Evolutionary conservation across 2,113 vertebrate species (phyloP).

Genomic region (Serinus canaria): DNA sequence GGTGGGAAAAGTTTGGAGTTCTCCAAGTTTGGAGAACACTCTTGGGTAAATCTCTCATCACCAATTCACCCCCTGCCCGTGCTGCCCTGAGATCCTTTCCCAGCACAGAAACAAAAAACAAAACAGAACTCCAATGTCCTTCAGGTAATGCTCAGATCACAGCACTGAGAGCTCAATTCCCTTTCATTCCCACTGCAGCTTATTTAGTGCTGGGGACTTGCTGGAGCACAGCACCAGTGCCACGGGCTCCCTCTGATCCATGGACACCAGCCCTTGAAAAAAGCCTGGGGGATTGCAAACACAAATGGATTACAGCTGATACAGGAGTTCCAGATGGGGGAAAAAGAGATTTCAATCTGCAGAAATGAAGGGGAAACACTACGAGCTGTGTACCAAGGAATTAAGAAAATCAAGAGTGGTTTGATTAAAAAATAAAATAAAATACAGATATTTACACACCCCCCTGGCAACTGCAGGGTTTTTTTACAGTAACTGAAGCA

Average conservation of each 20-base stretch:
- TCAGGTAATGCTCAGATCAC: not conserved
- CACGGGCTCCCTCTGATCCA: not conserved
- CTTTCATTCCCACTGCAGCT: not conserved
- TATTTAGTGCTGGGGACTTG: not conserved
- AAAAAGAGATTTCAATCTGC: not conserved
- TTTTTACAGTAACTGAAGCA: not conserved
- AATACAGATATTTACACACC: not conserved
- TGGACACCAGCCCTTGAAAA: not conserved
- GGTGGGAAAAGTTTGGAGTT: not conserved
- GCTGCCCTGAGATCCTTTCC: not conserved
- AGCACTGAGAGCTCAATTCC: not conserved
- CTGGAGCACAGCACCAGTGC: not conserved
- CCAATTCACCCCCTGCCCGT: not conserved
- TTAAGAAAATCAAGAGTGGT: not conserved
- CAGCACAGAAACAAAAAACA: not conserved
- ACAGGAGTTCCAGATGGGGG: not conserved
- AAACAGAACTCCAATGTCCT: not conserved
- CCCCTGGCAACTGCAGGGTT: not conserved
- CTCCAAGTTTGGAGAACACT: not conserved
- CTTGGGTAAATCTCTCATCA: not conserved
- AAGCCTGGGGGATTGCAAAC: not conserved
- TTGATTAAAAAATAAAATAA: not conserved
- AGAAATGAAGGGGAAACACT: not conserved
- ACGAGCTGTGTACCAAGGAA: not conserved
- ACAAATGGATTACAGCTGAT: constrained; percentile 10